Evolutionary conservation across 2,888 invertebrate species (phyloP).

Genomic region (Cantharis rufa): DNA sequence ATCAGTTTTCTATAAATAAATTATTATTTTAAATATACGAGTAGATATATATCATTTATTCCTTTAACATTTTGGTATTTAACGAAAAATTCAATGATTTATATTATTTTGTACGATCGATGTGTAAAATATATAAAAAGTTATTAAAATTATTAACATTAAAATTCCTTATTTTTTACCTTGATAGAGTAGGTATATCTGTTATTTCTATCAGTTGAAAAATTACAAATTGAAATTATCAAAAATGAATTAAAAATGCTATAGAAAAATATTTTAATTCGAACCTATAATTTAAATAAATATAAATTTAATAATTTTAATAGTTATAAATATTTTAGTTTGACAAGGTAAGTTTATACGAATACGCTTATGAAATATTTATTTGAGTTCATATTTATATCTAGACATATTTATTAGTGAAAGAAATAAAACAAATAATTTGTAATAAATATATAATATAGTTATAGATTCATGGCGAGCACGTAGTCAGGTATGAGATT

Average conservation of each 20-base stretch:
- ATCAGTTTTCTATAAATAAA: not conserved
- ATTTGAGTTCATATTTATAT: constrained; percentile 51
- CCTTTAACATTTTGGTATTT: not conserved
- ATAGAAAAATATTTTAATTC: not conserved
- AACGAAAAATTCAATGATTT: not conserved
- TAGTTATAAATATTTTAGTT: constrained; percentile 25
- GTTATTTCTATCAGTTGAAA: not conserved
- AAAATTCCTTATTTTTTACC: not conserved
- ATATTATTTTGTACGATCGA: not conserved
- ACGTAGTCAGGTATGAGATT: constrained; percentile 43
- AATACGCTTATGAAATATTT: constrained; percentile 54
- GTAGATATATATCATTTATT: too few relatives aligned
- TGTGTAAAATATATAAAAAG: not conserved
- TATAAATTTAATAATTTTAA: constrained; percentile 13
- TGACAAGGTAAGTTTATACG: constrained; percentile 43
- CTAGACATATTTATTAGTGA: constrained; percentile 55
- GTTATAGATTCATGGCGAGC: constrained; percentile 47
- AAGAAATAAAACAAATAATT: constrained; percentile 55
- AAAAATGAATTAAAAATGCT: not conserved
- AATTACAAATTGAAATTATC: not conserved
- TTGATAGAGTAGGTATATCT: not conserved
- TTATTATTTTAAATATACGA: not conserved
- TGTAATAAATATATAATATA: constrained; percentile 50
- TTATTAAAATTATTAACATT: not conserved
- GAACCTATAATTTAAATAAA: not conserved